Conservation (phyloP, 2,113 vertebrate genomes). For the Proterorhinus semilunaris region DNA sequence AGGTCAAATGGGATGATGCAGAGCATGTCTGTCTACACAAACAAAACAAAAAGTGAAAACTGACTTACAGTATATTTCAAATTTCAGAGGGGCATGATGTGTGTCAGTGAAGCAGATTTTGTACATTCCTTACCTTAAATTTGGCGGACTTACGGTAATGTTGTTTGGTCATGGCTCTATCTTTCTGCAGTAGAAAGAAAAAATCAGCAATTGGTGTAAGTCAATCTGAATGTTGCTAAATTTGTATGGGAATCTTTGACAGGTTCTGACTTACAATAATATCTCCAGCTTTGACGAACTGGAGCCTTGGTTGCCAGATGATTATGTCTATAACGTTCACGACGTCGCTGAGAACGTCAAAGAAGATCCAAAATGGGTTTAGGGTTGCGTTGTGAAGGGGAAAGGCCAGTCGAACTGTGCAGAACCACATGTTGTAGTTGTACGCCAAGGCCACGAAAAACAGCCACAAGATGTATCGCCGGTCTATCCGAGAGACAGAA, state of each 20-base stretch:
- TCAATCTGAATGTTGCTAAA: too few relatives aligned
- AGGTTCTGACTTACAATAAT: slow-evolving; percentile 79
- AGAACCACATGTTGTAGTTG: slow-evolving; percentile 91
- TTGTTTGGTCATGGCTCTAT: slow-evolving; percentile 72
- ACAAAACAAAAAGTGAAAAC: background rate
- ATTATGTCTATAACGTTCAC: slow-evolving; percentile 82
- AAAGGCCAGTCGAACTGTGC: slow-evolving; percentile 80
- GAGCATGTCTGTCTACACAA: slow-evolving; percentile 79
- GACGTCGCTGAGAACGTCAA: slow-evolving; percentile 78
- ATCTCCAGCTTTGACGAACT: slow-evolving; percentile 86
- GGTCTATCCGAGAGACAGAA: slow-evolving; percentile 69
- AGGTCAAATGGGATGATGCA: slow-evolving; percentile 86
- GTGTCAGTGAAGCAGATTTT: too few relatives aligned
- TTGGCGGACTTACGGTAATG: slow-evolving; percentile 76
- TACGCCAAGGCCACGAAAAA: slow-evolving; percentile 78
- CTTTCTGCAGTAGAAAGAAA: slow-evolving; percentile 66
- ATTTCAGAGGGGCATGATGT: background rate
- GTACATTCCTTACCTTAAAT: slow-evolving; percentile 77
- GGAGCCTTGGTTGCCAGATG: slow-evolving; percentile 84
- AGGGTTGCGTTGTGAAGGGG: slow-evolving; percentile 74
- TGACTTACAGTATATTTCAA: too few relatives aligned
- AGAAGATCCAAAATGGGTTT: slow-evolving; percentile 73
- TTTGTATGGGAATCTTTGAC: background rate
- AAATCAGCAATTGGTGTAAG: too few relatives aligned
- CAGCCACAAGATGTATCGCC: slow-evolving; percentile 83